phyloP scores from a whole-genome alignment of 2,113 vertebrate genomes.

The Lepus europaeus region DNA sequence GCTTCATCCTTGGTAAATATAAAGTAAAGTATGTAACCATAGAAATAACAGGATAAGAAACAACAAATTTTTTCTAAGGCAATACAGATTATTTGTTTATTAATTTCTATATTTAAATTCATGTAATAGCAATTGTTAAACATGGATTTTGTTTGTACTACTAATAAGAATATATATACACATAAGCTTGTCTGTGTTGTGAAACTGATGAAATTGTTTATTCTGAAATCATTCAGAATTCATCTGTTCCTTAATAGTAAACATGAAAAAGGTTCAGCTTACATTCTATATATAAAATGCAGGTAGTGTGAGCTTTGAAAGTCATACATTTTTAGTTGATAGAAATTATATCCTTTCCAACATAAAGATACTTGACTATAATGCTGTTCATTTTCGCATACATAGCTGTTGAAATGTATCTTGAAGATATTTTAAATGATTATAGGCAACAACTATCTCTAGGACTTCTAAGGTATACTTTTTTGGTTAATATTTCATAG shows the following conservation, averaged over 20 bases:
- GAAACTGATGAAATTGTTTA: constrained; percentile 52
- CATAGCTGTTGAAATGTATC: background rate
- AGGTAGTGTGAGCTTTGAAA: constrained; percentile 60
- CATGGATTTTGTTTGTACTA: background rate
- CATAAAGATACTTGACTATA: background rate
- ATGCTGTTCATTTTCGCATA: constrained; percentile 25
- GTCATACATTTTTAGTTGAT: background rate
- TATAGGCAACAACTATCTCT: background rate
- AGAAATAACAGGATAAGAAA: constrained; percentile 54
- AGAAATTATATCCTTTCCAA: constrained; percentile 18
- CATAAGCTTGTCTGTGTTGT: background rate
- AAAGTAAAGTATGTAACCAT: constrained; percentile 22
- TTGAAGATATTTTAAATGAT: background rate
- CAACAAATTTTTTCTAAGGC: background rate
- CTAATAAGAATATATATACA: background rate
- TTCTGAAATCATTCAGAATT: constrained; percentile 33
- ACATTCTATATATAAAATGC: constrained; percentile 59
- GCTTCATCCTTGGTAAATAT: background rate
- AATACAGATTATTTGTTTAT: background rate
- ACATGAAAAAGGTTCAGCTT: constrained; percentile 54
- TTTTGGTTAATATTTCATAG: background rate
- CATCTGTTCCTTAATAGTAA: constrained; percentile 28
- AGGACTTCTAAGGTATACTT: background rate
- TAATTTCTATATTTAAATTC: background rate
- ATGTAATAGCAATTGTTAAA: background rate